Percentiles rank a stretch among this genome's conserved stretches.
These are phyloP conservation scores for Apocrypta bakeri DNA, from an alignment of 1,140 invertebrate genomes.

Conservation along the genomic window DNA sequence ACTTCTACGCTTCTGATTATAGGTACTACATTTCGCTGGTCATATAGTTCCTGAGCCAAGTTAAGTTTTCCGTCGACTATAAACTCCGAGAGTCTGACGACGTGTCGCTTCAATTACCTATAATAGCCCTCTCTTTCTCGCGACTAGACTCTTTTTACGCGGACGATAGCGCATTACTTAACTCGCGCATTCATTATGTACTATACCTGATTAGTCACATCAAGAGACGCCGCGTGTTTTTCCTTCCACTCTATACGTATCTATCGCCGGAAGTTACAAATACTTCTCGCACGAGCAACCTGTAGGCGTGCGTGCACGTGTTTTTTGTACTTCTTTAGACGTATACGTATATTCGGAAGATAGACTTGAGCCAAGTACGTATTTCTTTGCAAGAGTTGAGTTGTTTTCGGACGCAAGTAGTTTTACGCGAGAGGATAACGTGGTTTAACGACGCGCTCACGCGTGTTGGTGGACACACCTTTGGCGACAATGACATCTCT, in stretches of 20 bases:
- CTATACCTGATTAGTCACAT: background rate
- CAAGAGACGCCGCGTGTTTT: too few species aligned
- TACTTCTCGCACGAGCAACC: background rate
- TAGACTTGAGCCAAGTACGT: too few species aligned
- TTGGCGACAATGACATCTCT: background rate
- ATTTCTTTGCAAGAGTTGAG: too few species aligned
- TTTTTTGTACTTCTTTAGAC: too few species aligned
- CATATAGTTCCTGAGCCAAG: background rate
- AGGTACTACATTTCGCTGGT: background rate
- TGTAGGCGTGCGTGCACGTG: too few species aligned
- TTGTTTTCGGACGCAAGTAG: too few species aligned
- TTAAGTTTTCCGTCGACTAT: background rate
- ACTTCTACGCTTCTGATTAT: background rate
- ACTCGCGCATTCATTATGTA: background rate
- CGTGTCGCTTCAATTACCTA: background rate
- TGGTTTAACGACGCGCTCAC: background rate
- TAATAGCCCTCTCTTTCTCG: too few species aligned
- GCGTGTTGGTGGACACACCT: background rate
- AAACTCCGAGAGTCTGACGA: background rate
- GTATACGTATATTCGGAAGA: too few species aligned
- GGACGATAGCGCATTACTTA: background rate
- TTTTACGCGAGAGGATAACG: background rate
- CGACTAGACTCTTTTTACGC: background rate
- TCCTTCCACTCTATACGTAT: too few species aligned
- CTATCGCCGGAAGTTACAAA: background rate